Conservation (phyloP, 2,113 vertebrate genomes). For the Strigops habroptila region DNA sequence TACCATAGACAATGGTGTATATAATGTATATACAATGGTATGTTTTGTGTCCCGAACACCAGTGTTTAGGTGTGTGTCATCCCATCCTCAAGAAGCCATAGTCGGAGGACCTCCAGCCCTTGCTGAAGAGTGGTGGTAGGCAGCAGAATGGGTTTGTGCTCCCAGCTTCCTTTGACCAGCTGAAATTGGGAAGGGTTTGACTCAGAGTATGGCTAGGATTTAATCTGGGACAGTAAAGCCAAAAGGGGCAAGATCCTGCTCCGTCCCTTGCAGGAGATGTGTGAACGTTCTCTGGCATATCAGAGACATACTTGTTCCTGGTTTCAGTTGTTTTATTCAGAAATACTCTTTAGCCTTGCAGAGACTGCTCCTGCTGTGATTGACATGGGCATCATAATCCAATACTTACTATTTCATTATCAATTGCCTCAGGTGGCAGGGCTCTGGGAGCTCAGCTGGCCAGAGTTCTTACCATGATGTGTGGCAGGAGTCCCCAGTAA, state of each 20-base stretch:
- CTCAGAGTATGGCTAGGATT: not conserved
- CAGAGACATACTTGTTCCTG: not conserved
- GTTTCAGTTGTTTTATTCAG: not conserved
- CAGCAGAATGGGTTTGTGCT: not conserved
- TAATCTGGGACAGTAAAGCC: not conserved
- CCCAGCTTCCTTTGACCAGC: not conserved
- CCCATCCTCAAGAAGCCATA: not conserved
- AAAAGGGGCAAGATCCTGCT: not conserved
- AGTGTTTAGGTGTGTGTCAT: not conserved
- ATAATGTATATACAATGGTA: not conserved
- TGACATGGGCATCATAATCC: not conserved
- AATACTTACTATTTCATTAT: not conserved
- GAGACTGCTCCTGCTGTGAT: not conserved
- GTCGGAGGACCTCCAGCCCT: not conserved
- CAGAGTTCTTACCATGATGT: not conserved
- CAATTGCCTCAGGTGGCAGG: not conserved
- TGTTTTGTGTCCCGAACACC: not conserved
- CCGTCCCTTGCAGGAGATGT: not conserved
- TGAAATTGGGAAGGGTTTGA: not conserved
- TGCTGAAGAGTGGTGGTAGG: rapidly evolving
- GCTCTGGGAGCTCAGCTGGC: not conserved
- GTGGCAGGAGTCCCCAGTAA: not conserved
- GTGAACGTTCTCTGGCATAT: not conserved
- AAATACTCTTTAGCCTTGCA: not conserved
- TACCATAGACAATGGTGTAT: not conserved